Evolutionary conservation across 2,797 vertebrate species (phyloP).

Genomic region (Knipowitschia caucasica): DNA sequence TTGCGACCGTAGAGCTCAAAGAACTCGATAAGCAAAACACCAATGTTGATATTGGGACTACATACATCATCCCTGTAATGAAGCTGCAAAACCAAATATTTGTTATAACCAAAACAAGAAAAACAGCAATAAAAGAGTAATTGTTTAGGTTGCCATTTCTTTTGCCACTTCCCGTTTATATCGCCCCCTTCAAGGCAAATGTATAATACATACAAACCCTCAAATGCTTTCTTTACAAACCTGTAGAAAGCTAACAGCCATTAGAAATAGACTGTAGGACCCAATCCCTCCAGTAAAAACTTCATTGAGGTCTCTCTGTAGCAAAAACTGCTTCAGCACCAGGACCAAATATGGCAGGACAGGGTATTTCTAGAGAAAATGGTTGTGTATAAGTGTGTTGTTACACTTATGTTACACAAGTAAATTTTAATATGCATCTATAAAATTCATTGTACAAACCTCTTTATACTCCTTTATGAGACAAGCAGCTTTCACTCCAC

Average conservation of each 20-base stretch:
- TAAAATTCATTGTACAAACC: slow-evolving; percentile 62
- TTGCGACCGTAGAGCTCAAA: slow-evolving; percentile 97
- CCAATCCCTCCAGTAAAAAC: slow-evolving; percentile 98
- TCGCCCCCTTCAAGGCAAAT: no score
- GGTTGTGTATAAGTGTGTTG: not conserved
- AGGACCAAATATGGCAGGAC: slow-evolving; percentile 95
- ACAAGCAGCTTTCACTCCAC: slow-evolving; percentile 90
- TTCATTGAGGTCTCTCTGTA: slow-evolving; percentile 97
- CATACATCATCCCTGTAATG: slow-evolving; percentile 92
- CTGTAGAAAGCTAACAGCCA: slow-evolving; percentile 99
- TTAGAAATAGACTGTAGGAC: slow-evolving; percentile 98
- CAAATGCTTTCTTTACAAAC: no score
- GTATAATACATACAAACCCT: no score
- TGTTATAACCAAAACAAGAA: not conserved
- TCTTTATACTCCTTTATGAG: slow-evolving; percentile 98
- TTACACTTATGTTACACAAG: slow-evolving; percentile 1
- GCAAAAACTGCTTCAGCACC: slow-evolving; percentile 97
- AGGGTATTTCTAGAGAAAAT: slow-evolving; percentile 86
- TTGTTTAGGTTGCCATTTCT: no score
- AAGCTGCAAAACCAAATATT: slow-evolving; percentile 71
- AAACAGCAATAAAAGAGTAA: not conserved
- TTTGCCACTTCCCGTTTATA: no score
- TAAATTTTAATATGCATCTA: not conserved
- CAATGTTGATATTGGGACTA: slow-evolving; percentile 91
- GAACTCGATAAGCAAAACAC: slow-evolving; percentile 98